Base-by-base conservation (phyloP, 2,113 vertebrate species). In the Petrocephalus zakoni region DNA sequence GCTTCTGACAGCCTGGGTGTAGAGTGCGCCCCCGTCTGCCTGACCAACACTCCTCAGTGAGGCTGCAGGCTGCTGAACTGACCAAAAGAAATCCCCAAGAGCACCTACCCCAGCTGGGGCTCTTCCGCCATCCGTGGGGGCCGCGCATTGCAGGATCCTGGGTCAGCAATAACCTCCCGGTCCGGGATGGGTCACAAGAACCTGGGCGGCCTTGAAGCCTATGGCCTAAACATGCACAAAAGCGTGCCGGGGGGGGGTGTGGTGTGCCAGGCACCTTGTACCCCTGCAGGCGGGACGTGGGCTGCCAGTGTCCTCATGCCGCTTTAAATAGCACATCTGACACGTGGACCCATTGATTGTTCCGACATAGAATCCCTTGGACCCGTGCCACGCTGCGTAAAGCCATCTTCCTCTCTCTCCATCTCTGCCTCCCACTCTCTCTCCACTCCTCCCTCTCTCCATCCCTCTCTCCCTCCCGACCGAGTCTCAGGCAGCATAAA, bases 261-360 rank as follows among this genome's bases (percentile, higher is more conserved):
- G 94, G 95, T 93, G 95, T 94, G 95, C 95, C 91, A 92, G 93
- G 89, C 94, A 95, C 93, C 94, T 94, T 95, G 94, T 94, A 92
- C 92, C 91, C 92, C 91, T 92, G 93, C 82, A 94, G 46, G 49
- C 51, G 29, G 49, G 51, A 17, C 15, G 7, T 53, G 22, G 93
- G 91, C 93, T 90, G 49, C 90, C 90, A 91, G 85, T 81, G 87
- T 86, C 93, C 92, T 95, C 94, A 95, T 92, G 90, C 89, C 56
- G 68, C 53, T 92, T 93, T 90, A 91, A 94, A 96, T 96, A 95
- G 95, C 92, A 83, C 5, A 87, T 90, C 90, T 95, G 94, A 96
- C 94, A 95, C 94, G 93, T 91, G 93, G 94, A 90, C 92, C 61
- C 91, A 94, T 89, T 95, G 95, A 95, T 95, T 95, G 95, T 96